Evolutionary conservation across 2,113 vertebrate species (phyloP).

Genomic region (Thinocorus orbignyianus): DNA sequence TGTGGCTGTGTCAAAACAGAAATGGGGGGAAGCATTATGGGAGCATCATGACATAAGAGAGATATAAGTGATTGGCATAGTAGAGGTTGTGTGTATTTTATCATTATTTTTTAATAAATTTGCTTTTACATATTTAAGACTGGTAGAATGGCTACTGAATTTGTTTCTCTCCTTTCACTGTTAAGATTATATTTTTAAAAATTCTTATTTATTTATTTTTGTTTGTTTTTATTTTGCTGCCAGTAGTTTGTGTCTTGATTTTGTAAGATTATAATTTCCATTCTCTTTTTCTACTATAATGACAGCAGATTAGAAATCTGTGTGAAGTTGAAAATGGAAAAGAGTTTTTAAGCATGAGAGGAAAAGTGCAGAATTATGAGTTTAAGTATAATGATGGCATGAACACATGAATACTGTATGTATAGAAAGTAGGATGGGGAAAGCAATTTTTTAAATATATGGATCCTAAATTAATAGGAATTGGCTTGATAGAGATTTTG

Average conservation of each 20-base stretch:
- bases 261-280: neutral
- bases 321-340: neutral
- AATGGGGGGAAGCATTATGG: neutral
- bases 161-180: neutral
- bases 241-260: neutral
- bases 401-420: neutral
- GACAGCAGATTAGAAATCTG: neutral
- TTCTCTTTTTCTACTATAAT: neutral
- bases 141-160: neutral
- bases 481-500: neutral
- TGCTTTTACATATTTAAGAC: neutral
- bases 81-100: neutral
- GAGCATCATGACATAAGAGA: neutral
- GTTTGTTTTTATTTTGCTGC: neutral
- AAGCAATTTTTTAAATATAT: neutral
- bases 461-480: neutral
- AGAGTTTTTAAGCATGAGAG: neutral
- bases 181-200: neutral
- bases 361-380: neutral
- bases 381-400: neutral
- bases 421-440: neutral
- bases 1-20: neutral
- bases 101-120: neutral
- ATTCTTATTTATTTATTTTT: neutral
- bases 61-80: neutral